Evolutionary conservation across 2,888 invertebrate genomes (phyloP).

Genomic region (Hetaerina titia): DNA sequence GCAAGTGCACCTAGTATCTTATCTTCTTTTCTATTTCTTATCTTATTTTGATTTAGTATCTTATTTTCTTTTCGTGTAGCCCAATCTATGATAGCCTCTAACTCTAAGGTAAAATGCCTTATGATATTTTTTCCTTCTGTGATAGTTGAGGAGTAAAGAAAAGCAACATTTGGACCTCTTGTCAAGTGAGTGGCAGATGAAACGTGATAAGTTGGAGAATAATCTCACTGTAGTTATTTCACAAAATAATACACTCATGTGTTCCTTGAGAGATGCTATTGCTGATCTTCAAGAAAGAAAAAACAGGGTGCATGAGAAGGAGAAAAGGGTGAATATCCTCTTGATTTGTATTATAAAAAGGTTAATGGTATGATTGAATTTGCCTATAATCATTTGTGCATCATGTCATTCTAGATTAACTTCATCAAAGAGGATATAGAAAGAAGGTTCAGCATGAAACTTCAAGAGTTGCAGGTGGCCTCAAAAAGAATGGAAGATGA

Average conservation of each 20-base stretch:
- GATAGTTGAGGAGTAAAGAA: slow-evolving; percentile 27
- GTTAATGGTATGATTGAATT: neutral
- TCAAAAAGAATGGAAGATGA: slow-evolving; percentile 81
- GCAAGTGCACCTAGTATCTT: too few species aligned
- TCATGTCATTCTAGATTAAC: slow-evolving; percentile 74
- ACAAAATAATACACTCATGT: slow-evolving; percentile 33
- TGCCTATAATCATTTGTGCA: neutral
- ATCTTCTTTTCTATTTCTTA: too few species aligned
- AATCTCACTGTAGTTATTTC: neutral
- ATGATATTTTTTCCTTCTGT: neutral
- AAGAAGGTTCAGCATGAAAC: slow-evolving; percentile 80
- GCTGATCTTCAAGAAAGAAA: slow-evolving; percentile 53
- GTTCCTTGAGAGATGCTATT: slow-evolving; percentile 15
- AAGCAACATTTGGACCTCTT: slow-evolving; percentile 45
- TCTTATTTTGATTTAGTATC: too few species aligned
- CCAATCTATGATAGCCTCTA: too few species aligned
- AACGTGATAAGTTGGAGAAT: slow-evolving; percentile 36
- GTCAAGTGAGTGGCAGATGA: slow-evolving; percentile 29
- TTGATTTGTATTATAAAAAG: neutral
- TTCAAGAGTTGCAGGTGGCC: slow-evolving; percentile 81
- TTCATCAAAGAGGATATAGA: slow-evolving; percentile 82
- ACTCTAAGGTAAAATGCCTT: too few species aligned
- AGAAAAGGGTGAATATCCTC: neutral
- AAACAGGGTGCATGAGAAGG: slow-evolving; percentile 17
- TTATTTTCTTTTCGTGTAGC: too few species aligned